Base-by-base conservation (phyloP, 1,140 invertebrate species). In the Panagrolaimus sp. region DNA sequence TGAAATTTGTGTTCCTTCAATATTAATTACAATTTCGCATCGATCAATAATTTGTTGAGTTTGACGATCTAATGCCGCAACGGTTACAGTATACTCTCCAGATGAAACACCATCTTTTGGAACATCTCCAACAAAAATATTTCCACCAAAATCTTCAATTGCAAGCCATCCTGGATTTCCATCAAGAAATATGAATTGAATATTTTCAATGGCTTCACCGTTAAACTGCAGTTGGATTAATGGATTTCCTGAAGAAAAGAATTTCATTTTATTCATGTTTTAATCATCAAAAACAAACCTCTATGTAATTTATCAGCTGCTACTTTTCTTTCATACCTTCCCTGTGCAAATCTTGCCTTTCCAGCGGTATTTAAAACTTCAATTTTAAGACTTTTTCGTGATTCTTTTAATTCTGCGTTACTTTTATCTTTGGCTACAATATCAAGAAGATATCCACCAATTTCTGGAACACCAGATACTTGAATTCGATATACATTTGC, bases 161-260 rank as follows among this genome's bases (percentile, higher is more conserved):
- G 73, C 45, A 47, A 75, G 45, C 74, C 74, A 75, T 26, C 73
- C 73, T 32, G 73, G 73, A 68, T 75, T 75, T 17, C 72, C 65
- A 17, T 71, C 68, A 44, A 69, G 14, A 65, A 75, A 71, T 38
- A 75, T 38, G 47, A 74, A 75, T 43, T 63, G 43, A 43, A 58
- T 47, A 15, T n/a, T 46, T 65, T 45, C 70, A 45, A 58, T 28
- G 21, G 15, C 48, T 58, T 48, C 43, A 47, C 70, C 43, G 63
- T 65, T 62, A 26, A 69, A 52, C 10, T 65, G 4, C 26, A 46
- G 26, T 43, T 63, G 58, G 15, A 64, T 26, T 12, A 71, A 65
- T 26, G 47, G 46, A 6, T 43, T 38, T 1, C 52, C 52, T 55
- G 5, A 58, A 58, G 17, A 38, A 4, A n/a, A n/a, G n/a, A 1